phyloP scores from a whole-genome alignment of 2,797 vertebrate species.

The Liparis tanakae region DNA sequence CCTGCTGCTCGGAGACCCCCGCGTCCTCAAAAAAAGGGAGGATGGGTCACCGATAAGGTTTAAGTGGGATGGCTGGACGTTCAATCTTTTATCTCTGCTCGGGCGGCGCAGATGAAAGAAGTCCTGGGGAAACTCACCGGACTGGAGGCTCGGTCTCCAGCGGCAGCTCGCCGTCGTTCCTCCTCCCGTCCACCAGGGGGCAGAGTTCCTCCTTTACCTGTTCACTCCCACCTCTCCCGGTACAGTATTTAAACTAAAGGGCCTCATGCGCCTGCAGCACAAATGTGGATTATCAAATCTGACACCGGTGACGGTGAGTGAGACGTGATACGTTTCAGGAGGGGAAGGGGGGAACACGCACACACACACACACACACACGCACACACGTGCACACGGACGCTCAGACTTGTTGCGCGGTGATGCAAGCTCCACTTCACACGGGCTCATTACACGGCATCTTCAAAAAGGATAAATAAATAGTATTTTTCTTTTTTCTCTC shows the following conservation, averaged over 20 bases:
- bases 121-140: conserved; percentile 30
- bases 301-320: conserved; percentile 18
- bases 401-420: conserved; percentile 38
- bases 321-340: too few relatives aligned
- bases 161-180: conserved; percentile 43
- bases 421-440: conserved; percentile 49
- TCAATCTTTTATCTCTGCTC: conserved; percentile 52
- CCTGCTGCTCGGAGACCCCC: conserved; percentile 46
- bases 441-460: conserved; percentile 48
- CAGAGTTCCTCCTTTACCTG: conserved; percentile 50
- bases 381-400: conserved; percentile 27
- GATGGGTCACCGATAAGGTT: conserved; percentile 66
- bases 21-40: conserved; percentile 33
- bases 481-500: conserved; percentile 28
- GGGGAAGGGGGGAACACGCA: too few relatives aligned
- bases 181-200: conserved; percentile 57
- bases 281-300: conserved; percentile 38
- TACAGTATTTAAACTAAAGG: conserved; percentile 43
- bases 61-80: conserved; percentile 64
- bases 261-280: conserved; percentile 30
- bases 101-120: conserved; percentile 67
- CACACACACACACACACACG: not conserved
- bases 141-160: conserved; percentile 15
- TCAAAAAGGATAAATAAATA: conserved; percentile 44
- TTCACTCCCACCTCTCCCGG: conserved; percentile 11